Evolutionary conservation across 2,113 vertebrate genomes (phyloP), one percentile per base, ranked within the genome.

Genomic region (Salvelinus alpinus): DNA sequence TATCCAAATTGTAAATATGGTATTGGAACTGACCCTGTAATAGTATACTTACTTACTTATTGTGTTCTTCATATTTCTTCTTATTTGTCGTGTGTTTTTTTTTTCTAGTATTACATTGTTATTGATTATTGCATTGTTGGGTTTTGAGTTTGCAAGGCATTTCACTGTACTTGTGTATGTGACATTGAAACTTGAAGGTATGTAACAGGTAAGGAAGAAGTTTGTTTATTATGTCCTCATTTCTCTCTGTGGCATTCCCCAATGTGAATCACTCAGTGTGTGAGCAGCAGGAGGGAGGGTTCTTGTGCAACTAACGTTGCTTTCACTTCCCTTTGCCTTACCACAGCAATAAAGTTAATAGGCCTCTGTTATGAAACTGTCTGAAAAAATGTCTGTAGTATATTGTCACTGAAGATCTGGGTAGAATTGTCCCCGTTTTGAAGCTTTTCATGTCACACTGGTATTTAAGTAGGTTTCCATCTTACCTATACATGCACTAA

Each of bases 191-290:
- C 31, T 31, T 31, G 31, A 31, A 6, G 2, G 91, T 93, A 72
- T 93, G 93, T 72, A 92, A 92, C 47, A 4, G 90, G 93, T 94
- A 80, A 92, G 89, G 71, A 64, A 31, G 0, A 47, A 59, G 7
- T 76, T 38, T 74, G 4, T 59, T 59, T 4, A 54, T 64, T 71
- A 14, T 18, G 66, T 68, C 13, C 7, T 31, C 14, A 29, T 16
- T 27, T 27, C 65, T 25, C 64, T 68, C 18, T 38, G 38, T 38
- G 7, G 0, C 6, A 38, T 38, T 27, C 31, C 22, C 14, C 59
- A 70, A 5, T 64, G 7, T 38, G 31, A 77, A 69, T 79, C 78
- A 74, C 68, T 80, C 27, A 27, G 74, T 81, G 59, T 54, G 51
- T 48, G 60, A 2, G 3, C 59, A 59, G 54, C 44, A 72, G 70